phyloP scores from a whole-genome alignment of 2,113 vertebrate genomes.

The Calidris pugnax region DNA sequence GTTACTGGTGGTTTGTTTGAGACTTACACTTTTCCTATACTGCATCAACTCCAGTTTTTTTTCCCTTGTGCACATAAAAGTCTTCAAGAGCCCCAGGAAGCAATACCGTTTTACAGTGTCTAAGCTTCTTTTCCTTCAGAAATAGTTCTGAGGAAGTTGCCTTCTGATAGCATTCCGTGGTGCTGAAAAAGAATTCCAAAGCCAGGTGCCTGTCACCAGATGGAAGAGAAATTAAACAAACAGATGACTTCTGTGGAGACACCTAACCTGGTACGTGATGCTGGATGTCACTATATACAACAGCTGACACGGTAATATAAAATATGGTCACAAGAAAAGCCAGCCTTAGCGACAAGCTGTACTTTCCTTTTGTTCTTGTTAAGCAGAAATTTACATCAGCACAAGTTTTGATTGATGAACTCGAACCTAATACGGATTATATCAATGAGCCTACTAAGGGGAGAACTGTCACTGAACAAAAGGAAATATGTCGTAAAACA shows the following conservation, averaged over 20 bases:
- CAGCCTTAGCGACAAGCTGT: neutral
- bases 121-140: conserved; percentile 10
- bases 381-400: conserved; percentile 47
- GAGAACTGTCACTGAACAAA: conserved; percentile 2
- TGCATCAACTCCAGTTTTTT: neutral
- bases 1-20: neutral
- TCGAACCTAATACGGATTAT: neutral
- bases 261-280: neutral
- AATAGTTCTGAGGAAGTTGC: neutral
- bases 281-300: conserved; percentile 3
- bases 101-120: neutral
- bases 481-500: neutral
- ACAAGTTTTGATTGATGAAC: neutral
- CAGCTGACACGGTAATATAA: conserved; percentile 11
- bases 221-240: neutral
- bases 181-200: conserved; percentile 11
- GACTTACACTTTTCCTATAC: neutral
- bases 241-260: neutral
- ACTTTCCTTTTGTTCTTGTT: conserved; percentile 10
- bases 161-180: neutral
- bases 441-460: neutral
- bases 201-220: conserved; percentile 17
- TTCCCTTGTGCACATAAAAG: neutral
- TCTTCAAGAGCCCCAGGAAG: neutral
- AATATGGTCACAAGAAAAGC: neutral